Evolutionary conservation across 2,113 vertebrate genomes (phyloP), one percentile per base, ranked within the genome.

Genomic region (Haplochromis burtoni): DNA sequence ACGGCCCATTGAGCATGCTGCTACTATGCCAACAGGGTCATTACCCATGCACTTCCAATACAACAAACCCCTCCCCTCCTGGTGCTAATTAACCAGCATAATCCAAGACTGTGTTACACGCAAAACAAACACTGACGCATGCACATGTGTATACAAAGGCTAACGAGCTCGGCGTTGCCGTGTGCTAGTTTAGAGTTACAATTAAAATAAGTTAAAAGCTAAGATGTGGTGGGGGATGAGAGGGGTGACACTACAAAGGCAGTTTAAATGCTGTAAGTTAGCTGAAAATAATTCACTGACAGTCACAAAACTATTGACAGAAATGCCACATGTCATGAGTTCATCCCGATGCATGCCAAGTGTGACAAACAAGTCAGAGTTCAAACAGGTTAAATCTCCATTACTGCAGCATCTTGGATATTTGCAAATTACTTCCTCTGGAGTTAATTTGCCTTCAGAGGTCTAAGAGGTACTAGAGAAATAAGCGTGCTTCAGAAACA

Each of bases 1-100:
- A 96, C 90, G 81, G 93, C 90, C 95, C 94, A 96, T 96, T 96
- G 95, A 96, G 93, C 95, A 95, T 91, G 91, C 90, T 45, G 95
- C 95, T 95, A 91, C 95, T 95, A 96, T 97, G 96, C 96, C 96
- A 97, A 96, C 95, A 94, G 93, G 93, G 93, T 95, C 94, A 95
- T 95, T 95, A 95, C 88, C 91, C 94, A 96, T 95, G 93, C 92
- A 91, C 90, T 88, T 92, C 91, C 92, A 95, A 95, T 95, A 95
- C 91, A 96, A 95, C 95, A 94, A 92, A 95, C 94, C 91, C 95
- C 95, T 92, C 92, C 94, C 93, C 91, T 93, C 86, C 82, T 51
- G 87, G 86, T 88, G 92, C 94, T 94, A 96, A 97, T 96, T 95
- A 95, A 92, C 85, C 94, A 91, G 93, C 87, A 82, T 87, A 88